Conservation (phyloP, 2,797 vertebrate species). For the Coranthus polyacanthus region DNA sequence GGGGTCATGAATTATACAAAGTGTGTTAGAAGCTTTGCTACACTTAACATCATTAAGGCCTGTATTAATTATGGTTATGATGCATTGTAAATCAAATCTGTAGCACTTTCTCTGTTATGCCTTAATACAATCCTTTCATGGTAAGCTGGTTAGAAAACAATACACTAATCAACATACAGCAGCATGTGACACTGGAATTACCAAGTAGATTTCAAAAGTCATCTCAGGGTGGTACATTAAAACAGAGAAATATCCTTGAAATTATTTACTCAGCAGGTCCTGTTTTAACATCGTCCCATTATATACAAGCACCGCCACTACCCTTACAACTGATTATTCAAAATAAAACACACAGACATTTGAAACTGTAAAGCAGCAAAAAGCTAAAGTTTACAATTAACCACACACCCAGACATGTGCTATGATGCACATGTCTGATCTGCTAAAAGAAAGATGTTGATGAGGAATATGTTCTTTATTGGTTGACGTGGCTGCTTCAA, state of each 20-base stretch:
- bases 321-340: constrained; percentile 21
- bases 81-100: constrained; percentile 63
- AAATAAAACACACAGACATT: constrained; percentile 5
- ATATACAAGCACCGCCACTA: neutral
- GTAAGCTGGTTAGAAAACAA: constrained; percentile 61
- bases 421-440: constrained; percentile 53
- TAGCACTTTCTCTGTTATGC: constrained; percentile 52
- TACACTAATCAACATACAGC: constrained; percentile 46
- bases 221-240: constrained; percentile 7
- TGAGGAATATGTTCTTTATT: constrained; percentile 33
- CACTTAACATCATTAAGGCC: constrained; percentile 72
- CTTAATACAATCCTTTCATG: constrained; percentile 51
- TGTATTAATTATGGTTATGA: constrained; percentile 72
- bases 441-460: constrained; percentile 32
- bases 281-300: constrained; percentile 2
- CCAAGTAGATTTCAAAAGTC: constrained; percentile 32
- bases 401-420: no score
- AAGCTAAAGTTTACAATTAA: neutral
- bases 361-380: neutral
- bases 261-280: neutral
- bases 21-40: constrained; percentile 65
- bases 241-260: constrained; percentile 7
- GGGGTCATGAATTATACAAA: constrained; percentile 73
- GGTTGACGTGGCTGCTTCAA: constrained; percentile 8
- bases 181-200: constrained; percentile 33